These are phyloP conservation scores for Tringa solitaria DNA, from an alignment of 2,113 vertebrate genomes.

Conservation along the genomic window DNA sequence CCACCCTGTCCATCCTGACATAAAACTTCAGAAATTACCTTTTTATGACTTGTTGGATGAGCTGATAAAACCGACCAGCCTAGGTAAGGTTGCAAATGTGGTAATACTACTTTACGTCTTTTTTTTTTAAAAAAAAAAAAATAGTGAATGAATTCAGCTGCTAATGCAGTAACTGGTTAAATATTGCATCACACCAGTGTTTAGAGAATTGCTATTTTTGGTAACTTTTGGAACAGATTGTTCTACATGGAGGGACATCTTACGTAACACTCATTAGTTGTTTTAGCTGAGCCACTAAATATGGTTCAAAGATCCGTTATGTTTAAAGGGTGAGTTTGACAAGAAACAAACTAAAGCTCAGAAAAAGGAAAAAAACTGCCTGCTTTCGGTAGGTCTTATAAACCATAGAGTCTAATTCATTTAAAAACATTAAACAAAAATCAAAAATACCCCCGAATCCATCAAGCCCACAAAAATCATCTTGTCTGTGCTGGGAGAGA, in stretches of 20 bases:
- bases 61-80: constrained; percentile 97
- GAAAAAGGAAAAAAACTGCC: background rate
- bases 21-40: constrained; percentile 95
- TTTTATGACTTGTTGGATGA: constrained; percentile 98
- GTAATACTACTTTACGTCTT: background rate
- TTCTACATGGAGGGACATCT: constrained; percentile 42
- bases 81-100: constrained; percentile 80
- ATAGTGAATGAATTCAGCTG: background rate
- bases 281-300: constrained; percentile 44
- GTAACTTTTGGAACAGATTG: constrained; percentile 58
- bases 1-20: constrained; percentile 96
- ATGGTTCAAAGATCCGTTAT: constrained; percentile 7
- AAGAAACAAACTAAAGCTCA: background rate
- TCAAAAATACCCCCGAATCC: background rate
- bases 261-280: constrained; percentile 52
- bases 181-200: constrained; percentile 36
- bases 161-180: constrained; percentile 28
- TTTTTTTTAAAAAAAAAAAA: background rate
- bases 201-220: constrained; percentile 55
- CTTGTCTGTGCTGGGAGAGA: background rate
- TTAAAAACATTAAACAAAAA: background rate
- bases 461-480: background rate
- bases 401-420: background rate
- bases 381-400: background rate
- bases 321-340: background rate